phyloP scores from a whole-genome alignment of 2,113 vertebrate genomes.

The Gavialis gangeticus region DNA sequence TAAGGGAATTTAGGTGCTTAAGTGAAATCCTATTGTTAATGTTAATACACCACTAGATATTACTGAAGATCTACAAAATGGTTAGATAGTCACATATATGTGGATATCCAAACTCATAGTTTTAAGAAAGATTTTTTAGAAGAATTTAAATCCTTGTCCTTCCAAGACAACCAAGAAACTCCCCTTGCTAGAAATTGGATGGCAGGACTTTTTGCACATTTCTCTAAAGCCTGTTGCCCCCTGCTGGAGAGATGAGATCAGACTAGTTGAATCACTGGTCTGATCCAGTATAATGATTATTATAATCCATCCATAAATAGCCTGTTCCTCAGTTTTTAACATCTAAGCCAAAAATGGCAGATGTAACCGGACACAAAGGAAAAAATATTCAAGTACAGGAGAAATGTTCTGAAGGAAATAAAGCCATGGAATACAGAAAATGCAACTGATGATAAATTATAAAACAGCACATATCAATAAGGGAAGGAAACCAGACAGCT shows the following conservation, averaged over 20 bases:
- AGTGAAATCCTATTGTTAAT: no score
- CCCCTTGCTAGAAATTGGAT: background rate
- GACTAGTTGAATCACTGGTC: background rate
- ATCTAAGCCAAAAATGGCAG: background rate
- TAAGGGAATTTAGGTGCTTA: no score
- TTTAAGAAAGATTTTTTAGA: background rate
- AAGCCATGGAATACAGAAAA: slow-evolving; percentile 18
- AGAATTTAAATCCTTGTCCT: background rate
- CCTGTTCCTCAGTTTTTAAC: background rate
- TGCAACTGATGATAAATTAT: background rate
- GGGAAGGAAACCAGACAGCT: slow-evolving; percentile 49
- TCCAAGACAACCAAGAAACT: background rate
- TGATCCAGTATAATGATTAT: background rate
- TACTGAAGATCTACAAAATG: no score
- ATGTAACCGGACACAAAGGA: background rate
- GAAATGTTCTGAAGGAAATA: slow-evolving; percentile 22
- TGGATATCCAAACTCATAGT: background rate
- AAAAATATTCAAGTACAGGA: background rate
- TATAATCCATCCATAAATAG: background rate
- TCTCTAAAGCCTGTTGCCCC: background rate
- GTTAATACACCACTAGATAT: no score
- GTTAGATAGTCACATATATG: background rate
- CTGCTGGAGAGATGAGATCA: background rate
- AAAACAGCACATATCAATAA: background rate
- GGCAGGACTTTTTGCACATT: background rate